These are phyloP conservation scores for Phalera bucephala DNA, from an alignment of 2,888 invertebrate species.

Conservation along the genomic window DNA sequence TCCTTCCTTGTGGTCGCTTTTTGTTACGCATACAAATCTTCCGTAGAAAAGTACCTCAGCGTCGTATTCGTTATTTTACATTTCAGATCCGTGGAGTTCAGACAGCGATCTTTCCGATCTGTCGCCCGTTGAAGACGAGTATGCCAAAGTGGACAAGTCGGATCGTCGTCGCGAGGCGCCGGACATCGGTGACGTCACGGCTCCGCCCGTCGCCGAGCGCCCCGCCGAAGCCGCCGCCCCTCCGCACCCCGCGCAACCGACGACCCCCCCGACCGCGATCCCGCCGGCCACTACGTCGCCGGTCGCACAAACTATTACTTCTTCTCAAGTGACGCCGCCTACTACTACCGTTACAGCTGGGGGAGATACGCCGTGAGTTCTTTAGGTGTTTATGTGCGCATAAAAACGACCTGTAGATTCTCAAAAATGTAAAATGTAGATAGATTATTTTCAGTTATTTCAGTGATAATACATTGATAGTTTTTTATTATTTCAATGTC, in stretches of 20 bases:
- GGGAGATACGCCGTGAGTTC: slow-evolving; percentile 27
- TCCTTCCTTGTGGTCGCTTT: too few relatives aligned
- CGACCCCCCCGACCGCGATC: neutral
- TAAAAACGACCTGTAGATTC: too few relatives aligned
- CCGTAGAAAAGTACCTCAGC: too few relatives aligned
- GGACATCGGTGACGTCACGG: slow-evolving; percentile 73
- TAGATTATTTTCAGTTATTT: too few relatives aligned
- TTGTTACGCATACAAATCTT: too few relatives aligned
- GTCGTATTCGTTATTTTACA: too few relatives aligned
- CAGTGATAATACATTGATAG: too few relatives aligned
- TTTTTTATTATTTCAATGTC: too few relatives aligned
- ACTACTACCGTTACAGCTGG: slow-evolving; percentile 14
- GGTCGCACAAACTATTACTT: slow-evolving; percentile 8
- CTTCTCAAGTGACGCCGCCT: slow-evolving; percentile 6
- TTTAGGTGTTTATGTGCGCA: too few relatives aligned
- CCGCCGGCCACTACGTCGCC: neutral
- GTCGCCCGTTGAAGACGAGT: slow-evolving; percentile 89
- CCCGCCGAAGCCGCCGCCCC: slow-evolving; percentile 23
- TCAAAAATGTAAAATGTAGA: too few relatives aligned
- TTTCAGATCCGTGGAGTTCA: slow-evolving; percentile 88
- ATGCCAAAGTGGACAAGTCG: slow-evolving; percentile 74
- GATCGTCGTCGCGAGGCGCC: slow-evolving; percentile 65
- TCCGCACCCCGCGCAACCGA: slow-evolving; percentile 9
- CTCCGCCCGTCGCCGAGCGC: slow-evolving; percentile 13
- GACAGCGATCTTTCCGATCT: slow-evolving; percentile 94